Percentiles rank a stretch among this genome's conserved stretches.
phyloP scores from a whole-genome alignment of 2,888 invertebrate genomes.

The Eustalomyia histrio region DNA sequence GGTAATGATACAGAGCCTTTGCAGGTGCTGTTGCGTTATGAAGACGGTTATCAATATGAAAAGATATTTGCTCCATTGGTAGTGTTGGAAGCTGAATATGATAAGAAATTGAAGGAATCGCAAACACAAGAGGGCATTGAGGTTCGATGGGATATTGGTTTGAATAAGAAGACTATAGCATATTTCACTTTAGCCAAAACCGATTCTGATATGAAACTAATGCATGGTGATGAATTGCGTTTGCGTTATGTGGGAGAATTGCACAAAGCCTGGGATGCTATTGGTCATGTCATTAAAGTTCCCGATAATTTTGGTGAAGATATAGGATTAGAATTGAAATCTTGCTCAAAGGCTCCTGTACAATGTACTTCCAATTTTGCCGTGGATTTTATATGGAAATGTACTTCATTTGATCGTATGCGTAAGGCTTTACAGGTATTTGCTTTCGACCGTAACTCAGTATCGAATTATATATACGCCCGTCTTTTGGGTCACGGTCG shows the following conservation, averaged over 20 bases:
- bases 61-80: slow-evolving; percentile 98
- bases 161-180: slow-evolving; percentile 98
- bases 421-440: slow-evolving; percentile 95
- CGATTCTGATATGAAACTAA: slow-evolving; percentile 98
- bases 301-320: slow-evolving; percentile 98
- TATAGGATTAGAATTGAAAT: slow-evolving; percentile 97
- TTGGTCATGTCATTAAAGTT: slow-evolving; percentile 98
- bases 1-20: slow-evolving; percentile 99
- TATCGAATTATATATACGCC: slow-evolving; percentile 98
- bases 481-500: slow-evolving; percentile 96
- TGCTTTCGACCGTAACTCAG: slow-evolving; percentile 97
- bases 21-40: slow-evolving; percentile 88
- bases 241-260: slow-evolving; percentile 95
- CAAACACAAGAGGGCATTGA: slow-evolving; percentile 99
- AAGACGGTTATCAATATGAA: slow-evolving; percentile 99
- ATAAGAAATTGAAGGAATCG: slow-evolving; percentile 97
- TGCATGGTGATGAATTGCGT: slow-evolving; percentile 98
- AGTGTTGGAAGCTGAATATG: slow-evolving; percentile 98
- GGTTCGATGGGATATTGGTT: slow-evolving; percentile 98
- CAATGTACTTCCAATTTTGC: slow-evolving; percentile 97
- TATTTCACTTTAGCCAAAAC: slow-evolving; percentile 98
- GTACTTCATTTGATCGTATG: slow-evolving; percentile 99
- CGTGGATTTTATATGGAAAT: slow-evolving; percentile 99
- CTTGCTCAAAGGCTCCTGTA: slow-evolving; percentile 93
- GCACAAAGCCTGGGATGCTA: slow-evolving; percentile 97